Conservation (phyloP, 2,113 vertebrate genomes). For the Saimiri boliviensis region DNA sequence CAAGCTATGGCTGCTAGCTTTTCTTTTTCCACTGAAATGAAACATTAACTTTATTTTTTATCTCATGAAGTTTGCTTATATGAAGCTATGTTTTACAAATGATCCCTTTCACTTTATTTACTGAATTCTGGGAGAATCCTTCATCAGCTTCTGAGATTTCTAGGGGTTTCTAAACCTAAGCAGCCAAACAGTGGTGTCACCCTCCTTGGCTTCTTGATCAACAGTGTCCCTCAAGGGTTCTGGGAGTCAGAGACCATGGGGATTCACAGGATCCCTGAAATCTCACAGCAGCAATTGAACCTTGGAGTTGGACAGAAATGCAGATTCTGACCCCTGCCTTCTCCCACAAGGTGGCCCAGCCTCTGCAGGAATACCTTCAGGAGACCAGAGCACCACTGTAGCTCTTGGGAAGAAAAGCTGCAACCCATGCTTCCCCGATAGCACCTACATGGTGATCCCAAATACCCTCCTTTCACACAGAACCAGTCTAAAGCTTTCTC, state of each 20-base stretch:
- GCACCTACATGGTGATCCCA: not conserved
- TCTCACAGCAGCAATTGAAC: not conserved
- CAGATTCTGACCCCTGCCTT: not conserved
- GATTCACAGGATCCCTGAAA: not conserved
- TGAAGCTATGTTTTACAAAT: not conserved
- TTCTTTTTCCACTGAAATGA: constrained; percentile 5
- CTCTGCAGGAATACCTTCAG: not conserved
- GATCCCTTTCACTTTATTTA: not conserved
- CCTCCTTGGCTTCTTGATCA: not conserved
- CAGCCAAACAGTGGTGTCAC: not conserved
- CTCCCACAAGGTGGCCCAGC: not conserved
- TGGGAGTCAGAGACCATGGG: not conserved
- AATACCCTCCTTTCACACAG: not conserved
- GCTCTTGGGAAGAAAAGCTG: not conserved
- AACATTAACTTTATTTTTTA: not conserved
- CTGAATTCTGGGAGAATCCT: not conserved
- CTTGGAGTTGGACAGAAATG: fast-evolving
- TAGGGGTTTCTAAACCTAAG: not conserved
- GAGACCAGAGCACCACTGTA: not conserved
- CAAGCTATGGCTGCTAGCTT: not conserved
- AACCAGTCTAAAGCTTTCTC: not conserved
- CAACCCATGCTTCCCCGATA: not conserved
- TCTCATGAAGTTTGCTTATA: not conserved
- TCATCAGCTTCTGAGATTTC: not conserved
- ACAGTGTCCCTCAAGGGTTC: not conserved